Base-by-base conservation (phyloP, 2,113 vertebrate genomes). In the Anthoscopus minutus region DNA sequence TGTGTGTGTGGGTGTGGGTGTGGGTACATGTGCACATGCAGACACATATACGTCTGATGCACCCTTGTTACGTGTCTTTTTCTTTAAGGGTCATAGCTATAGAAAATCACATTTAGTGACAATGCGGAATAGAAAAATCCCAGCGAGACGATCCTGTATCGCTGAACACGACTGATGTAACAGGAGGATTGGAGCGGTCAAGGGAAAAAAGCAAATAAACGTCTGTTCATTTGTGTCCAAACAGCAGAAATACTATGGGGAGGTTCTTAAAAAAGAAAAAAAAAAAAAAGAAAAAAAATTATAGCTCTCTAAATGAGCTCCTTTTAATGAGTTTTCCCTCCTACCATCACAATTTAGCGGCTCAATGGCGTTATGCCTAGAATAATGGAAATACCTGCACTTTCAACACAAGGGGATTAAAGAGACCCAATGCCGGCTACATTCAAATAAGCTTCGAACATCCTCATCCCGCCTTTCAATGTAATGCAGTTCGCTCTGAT, bases 311-410 rank as follows among this genome's bases (percentile, higher is more conserved):
- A 80, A 89, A 79, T 37, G 1, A 81, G 27, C 44, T 89, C 61
- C 12, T 89, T 94, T 77, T 69, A 81, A 76, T 15, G 33, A 66
- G 31, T 22, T 40, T 71, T 87, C 31, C 62, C 42, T 69, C 61
- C n/a, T 76, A 47, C 73, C 28, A n/a, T 81, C 74, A 56, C 44
- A 45, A 21, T 72, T 93, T 79, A 81, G 47, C 19, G 3, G 51
- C 42, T 92, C 73, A 65, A 17, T 89, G 81, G 84, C 51, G 15
- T 86, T 92, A 83, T 70, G 64, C 44, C 62, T 81, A 28, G 58
- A 73, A 66, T 74, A 92, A 88, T 70, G 66, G 79, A 84, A 92
- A 86, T 90, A 94, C 74, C 91, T 94, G 81, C 76, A 81, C 94
- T 93, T 93, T 58, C 79, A 91, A 47, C 58, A 56, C 61, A 60